Evolutionary conservation across 2,113 vertebrate species (phyloP), one percentile per base, ranked within the genome.

Genomic region (Gasterosteus aculeatus): DNA sequence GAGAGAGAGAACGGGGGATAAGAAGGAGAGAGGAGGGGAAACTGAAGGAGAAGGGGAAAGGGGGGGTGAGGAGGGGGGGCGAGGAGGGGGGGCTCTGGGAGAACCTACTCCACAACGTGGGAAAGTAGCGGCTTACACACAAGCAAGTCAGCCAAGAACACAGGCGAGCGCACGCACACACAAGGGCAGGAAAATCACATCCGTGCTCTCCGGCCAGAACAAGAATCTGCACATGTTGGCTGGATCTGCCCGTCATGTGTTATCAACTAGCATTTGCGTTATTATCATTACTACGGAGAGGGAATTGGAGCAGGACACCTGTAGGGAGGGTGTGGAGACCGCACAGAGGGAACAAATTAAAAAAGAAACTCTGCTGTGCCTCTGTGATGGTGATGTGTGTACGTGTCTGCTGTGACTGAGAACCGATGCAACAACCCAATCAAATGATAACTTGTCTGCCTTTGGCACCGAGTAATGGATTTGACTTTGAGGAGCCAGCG

Each of bases 101-200:
- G 91, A 87, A 80, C 84, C 86, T 69, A 78, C 68, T 88, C 78
- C 76, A 81, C 86, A 91, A 92, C 87, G 93, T 94, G 93, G 93
- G 94, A 95, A 95, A 95, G 91, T 90, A 74, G 89, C 87, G 84
- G 83, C 90, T 91, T 86, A 87, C 87, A 90, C 90, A 90, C 88
- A 87, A 85, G 86, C 29, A 41, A 81, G 80, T 63, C 70, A 78
- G 83, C 89, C 85, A 90, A 91, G 80, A 91, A 82, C 77, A 77
- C 75, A 77, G 69, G 57, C 70, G 41, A 80, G 80, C 78, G 69
- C 79, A 84, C 68, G 41, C 66, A 81, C 72, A 82, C 83, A 54
- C 86, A 83, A 49, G 72, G 35, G 44, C 70, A 69, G 26, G 35
- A 29, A 65, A 77, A 77, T 75, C 80, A 84, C 73, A 67, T 85